phyloP scores from a whole-genome alignment of 1,140 invertebrate genomes.

The Apis laboriosa region DNA sequence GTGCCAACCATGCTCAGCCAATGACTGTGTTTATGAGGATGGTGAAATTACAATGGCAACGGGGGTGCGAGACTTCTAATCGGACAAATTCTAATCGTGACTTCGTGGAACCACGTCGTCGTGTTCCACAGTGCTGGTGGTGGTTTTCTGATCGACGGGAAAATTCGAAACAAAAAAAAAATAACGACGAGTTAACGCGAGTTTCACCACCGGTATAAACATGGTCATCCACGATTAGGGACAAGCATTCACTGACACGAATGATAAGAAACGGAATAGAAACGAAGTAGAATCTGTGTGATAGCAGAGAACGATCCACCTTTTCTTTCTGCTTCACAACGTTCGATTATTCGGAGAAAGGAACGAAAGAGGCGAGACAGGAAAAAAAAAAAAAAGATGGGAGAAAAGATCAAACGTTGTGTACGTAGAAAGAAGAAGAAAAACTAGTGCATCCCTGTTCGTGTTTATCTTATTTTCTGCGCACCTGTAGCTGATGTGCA shows the following conservation, averaged over 20 bases:
- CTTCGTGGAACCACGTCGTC: background rate
- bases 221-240: slow-evolving; percentile 49
- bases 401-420: background rate
- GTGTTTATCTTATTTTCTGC: slow-evolving; percentile 30
- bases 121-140: slow-evolving; percentile 48
- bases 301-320: slow-evolving; percentile 1
- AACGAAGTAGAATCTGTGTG: slow-evolving; percentile 3
- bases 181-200: background rate
- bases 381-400: background rate
- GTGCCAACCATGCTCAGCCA: slow-evolving; percentile 28
- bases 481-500: slow-evolving; percentile 39
- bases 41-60: slow-evolving; percentile 48
- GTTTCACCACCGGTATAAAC: slow-evolving; percentile 64
- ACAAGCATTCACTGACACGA: background rate
- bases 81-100: background rate
- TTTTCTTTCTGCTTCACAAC: background rate
- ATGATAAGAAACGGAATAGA: background rate
- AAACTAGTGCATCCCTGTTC: slow-evolving; percentile 23
- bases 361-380: background rate
- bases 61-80: background rate
- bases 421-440: slow-evolving; percentile 11
- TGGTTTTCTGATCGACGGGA: slow-evolving; percentile 20
- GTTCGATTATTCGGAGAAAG: background rate
- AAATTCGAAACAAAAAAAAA: background rate
- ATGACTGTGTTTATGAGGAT: slow-evolving; percentile 64